Percentiles rank a stretch among this genome's conserved stretches.
These are phyloP conservation scores for Drosophila meridiana DNA, from an alignment of 2,888 invertebrate species.

Conservation along the genomic window DNA sequence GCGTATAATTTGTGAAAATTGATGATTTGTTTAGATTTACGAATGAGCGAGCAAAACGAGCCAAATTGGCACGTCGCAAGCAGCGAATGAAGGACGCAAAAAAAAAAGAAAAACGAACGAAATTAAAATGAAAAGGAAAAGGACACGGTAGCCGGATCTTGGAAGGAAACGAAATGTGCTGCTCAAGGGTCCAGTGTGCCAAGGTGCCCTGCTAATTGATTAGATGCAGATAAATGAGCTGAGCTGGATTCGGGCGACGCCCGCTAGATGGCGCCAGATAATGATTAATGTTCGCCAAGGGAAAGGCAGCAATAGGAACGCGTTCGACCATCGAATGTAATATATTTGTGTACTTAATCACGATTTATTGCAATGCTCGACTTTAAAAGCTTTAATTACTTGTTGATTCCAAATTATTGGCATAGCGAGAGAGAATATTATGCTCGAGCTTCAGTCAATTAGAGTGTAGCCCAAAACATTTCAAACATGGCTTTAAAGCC, in stretches of 20 bases:
- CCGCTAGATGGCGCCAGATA: conserved; percentile 61
- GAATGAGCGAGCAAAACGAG: conserved; percentile 76
- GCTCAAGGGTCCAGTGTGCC: conserved; percentile 42
- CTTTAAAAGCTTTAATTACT: conserved; percentile 49
- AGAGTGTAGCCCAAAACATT: neutral
- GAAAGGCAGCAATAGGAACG: conserved; percentile 14
- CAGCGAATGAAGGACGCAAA: conserved; percentile 18
- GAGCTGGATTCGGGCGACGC: conserved; percentile 34
- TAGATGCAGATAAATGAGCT: conserved; percentile 79
- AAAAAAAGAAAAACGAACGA: neutral
- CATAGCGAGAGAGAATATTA: conserved; percentile 8
- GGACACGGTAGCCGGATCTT: conserved; percentile 49
- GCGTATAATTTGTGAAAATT: conserved; percentile 80
- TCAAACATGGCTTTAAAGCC: neutral
- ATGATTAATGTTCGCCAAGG: conserved; percentile 69
- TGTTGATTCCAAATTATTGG: conserved; percentile 53
- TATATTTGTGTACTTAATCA: conserved; percentile 5
- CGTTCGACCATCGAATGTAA: conserved; percentile 39
- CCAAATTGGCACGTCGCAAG: conserved; percentile 76
- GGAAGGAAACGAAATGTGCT: conserved; percentile 33
- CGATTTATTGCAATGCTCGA: conserved; percentile 10
- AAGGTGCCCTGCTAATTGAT: conserved; percentile 75
- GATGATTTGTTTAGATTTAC: conserved; percentile 82
- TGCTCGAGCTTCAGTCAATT: neutral
- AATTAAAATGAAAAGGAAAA: conserved; percentile 27